These are phyloP conservation scores for Fistularia commersonii DNA, from an alignment of 2,797 vertebrate species.

Conservation along the genomic window DNA sequence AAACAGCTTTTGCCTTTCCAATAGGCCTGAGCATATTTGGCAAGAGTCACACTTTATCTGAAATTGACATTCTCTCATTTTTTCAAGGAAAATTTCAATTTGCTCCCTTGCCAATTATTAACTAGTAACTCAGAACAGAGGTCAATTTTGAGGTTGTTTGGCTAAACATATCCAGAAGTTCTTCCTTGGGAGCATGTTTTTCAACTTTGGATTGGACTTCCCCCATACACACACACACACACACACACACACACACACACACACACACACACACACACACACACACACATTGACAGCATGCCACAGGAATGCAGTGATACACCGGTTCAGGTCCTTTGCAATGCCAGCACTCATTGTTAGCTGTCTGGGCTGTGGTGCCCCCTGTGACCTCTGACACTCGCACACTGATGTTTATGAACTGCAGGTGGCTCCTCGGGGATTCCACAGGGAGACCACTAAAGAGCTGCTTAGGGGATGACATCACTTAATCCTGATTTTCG, in stretches of 20 bases:
- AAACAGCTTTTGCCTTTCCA: too few species aligned
- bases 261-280: conserved; percentile 34
- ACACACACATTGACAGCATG: conserved; percentile 34
- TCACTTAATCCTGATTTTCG: conserved; percentile 57
- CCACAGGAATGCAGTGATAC: conserved; percentile 49
- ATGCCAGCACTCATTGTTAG: conserved; percentile 29
- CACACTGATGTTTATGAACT: conserved; percentile 48
- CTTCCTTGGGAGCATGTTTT: too few species aligned
- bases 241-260: conserved; percentile 32
- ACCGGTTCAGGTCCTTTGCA: conserved; percentile 9
- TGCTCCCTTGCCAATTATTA: too few species aligned
- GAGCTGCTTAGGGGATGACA: conserved; percentile 60
- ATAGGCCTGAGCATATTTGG: too few species aligned
- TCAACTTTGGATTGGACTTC: not conserved
- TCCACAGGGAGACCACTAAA: conserved; percentile 47
- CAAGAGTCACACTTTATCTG: too few species aligned
- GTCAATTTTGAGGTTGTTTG: too few species aligned
- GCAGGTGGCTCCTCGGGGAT: conserved; percentile 64
- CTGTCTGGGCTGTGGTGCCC: conserved; percentile 44
- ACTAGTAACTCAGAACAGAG: too few species aligned
- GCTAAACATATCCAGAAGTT: too few species aligned
- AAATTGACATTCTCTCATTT: too few species aligned
- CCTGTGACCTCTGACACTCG: conserved; percentile 1
- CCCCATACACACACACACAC: conserved; percentile 25
- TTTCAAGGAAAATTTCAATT: too few species aligned